Evolutionary conservation across 1,140 invertebrate species (phyloP).

Genomic region (Lasaia peninsularis): DNA sequence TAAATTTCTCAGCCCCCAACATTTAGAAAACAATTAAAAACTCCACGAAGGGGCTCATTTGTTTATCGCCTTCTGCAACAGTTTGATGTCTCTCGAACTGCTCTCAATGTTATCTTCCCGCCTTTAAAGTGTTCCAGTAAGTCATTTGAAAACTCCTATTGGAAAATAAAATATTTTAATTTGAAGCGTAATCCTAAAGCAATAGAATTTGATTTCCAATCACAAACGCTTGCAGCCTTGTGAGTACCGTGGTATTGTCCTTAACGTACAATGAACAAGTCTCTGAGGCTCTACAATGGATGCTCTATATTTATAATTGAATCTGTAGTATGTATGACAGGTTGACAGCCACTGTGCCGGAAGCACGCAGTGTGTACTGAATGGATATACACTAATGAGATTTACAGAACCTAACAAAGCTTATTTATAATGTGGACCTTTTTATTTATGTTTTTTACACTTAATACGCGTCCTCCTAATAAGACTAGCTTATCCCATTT

Average conservation of each 20-base stretch:
- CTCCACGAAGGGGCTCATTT: neutral
- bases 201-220: constrained; percentile 1
- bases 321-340: neutral
- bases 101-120: constrained; percentile 1
- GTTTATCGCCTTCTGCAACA: neutral
- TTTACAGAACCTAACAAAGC: too few relatives aligned
- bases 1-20: neutral
- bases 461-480: too few relatives aligned
- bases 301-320: constrained; percentile 3
- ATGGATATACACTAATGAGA: neutral
- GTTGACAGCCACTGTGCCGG: neutral
- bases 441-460: too few relatives aligned
- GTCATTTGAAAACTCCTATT: neutral
- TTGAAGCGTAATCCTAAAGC: neutral
- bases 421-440: too few relatives aligned
- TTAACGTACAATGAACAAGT: neutral
- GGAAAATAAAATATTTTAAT: neutral
- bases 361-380: neutral
- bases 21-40: constrained; percentile 1
- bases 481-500: too few relatives aligned
- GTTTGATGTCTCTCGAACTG: constrained; percentile 3
- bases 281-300: neutral
- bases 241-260: neutral
- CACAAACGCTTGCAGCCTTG: neutral
- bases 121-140: neutral